A percentile compares a stretch with the other conserved stretches of the same genome.
phyloP scores from a whole-genome alignment of 2,113 vertebrate genomes.

The Herpailurus yagouaroundi region DNA sequence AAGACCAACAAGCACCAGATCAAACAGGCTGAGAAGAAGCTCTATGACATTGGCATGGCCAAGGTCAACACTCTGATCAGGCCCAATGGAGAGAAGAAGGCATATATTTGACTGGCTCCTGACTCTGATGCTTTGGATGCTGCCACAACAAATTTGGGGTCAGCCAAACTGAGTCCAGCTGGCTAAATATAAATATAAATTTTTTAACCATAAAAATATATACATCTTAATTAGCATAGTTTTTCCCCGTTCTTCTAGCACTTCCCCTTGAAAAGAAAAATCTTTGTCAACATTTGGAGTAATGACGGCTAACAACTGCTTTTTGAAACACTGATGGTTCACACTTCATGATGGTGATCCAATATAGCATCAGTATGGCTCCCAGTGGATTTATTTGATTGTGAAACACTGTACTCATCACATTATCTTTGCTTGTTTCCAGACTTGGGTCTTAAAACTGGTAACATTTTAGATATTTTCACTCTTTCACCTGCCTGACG shows the following conservation, averaged over 20 bases:
- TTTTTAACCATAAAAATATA: not conserved
- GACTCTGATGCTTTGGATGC: not conserved
- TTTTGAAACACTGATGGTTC: not conserved
- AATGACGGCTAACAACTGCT: not conserved
- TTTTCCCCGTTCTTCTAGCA: not conserved
- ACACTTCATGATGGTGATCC: not conserved
- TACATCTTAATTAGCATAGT: not conserved
- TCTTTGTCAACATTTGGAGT: not conserved
- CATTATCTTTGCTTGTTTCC: not conserved
- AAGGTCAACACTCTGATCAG: not conserved
- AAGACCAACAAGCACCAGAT: not conserved
- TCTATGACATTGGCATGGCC: not conserved
- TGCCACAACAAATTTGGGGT: not conserved
- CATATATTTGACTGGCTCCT: not conserved
- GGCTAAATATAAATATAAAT: not conserved
- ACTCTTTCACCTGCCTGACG: not conserved
- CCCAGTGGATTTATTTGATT: not conserved
- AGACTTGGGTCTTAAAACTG: not conserved
- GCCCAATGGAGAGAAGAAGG: not conserved
- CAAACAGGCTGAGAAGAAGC: not conserved
- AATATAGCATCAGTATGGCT: not conserved
- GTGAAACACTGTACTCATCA: not conserved
- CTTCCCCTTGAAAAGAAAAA: not conserved
- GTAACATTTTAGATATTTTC: not conserved
- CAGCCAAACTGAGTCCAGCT: not conserved